phyloP scores from a whole-genome alignment of 2,888 invertebrate species.

The Drosophila prolongata region DNA sequence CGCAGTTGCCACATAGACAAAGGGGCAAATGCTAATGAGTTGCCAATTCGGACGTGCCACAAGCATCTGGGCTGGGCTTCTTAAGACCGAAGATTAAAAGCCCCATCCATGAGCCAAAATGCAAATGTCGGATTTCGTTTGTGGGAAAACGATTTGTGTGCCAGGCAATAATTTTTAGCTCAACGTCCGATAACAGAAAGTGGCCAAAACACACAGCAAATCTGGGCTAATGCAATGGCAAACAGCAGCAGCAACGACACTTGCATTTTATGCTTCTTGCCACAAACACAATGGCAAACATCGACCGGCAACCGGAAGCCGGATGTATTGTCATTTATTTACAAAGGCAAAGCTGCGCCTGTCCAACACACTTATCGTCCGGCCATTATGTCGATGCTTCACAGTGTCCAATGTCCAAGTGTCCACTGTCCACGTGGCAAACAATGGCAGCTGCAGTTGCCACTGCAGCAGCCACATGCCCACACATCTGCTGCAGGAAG shows the following conservation, averaged over 20 bases:
- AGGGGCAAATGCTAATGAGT: slow-evolving; percentile 25
- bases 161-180: slow-evolving; percentile 26
- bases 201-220: slow-evolving; percentile 16
- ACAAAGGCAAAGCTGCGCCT: slow-evolving; percentile 43
- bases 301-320: slow-evolving; percentile 35
- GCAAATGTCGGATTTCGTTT: slow-evolving; percentile 23
- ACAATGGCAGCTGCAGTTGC: slow-evolving; percentile 30
- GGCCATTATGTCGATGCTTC: slow-evolving; percentile 41
- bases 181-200: slow-evolving; percentile 20
- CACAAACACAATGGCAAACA: slow-evolving; percentile 15
- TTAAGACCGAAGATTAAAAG: slow-evolving; percentile 21
- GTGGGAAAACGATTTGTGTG: slow-evolving; percentile 22
- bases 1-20: slow-evolving; percentile 16
- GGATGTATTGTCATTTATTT: slow-evolving; percentile 56
- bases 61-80: slow-evolving; percentile 20
- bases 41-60: slow-evolving; percentile 33
- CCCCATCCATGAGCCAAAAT: not conserved
- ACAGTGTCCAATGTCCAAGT: slow-evolving; percentile 7
- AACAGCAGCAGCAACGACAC: slow-evolving; percentile 26
- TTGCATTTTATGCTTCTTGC: slow-evolving; percentile 28
- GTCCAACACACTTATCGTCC: slow-evolving; percentile 43
- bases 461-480: not conserved
- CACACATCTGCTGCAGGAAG: slow-evolving; percentile 32
- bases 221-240: slow-evolving; percentile 22
- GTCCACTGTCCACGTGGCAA: slow-evolving; percentile 18